Percentiles rank a stretch among this genome's conserved stretches.
Evolutionary conservation across 2,888 invertebrate species (phyloP).

Genomic region (Drosophila differens): DNA sequence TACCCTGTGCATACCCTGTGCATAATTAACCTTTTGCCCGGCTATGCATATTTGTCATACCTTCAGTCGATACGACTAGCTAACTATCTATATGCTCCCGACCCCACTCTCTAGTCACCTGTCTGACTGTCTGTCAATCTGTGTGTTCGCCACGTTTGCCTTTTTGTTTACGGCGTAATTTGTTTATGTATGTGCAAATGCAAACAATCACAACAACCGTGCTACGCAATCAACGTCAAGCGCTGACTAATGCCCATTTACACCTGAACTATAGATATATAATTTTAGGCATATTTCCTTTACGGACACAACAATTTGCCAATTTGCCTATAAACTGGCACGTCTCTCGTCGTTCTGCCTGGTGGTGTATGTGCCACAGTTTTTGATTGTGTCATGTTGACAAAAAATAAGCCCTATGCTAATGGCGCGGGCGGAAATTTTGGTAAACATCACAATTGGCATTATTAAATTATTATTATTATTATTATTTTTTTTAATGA

Average conservation of each 20-base stretch:
- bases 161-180: slow-evolving; percentile 72
- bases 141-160: slow-evolving; percentile 28
- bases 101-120: slow-evolving; percentile 1
- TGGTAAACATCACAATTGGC: slow-evolving; percentile 56
- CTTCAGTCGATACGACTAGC: slow-evolving; percentile 14
- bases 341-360: slow-evolving; percentile 20
- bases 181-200: slow-evolving; percentile 68
- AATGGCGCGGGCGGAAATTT: slow-evolving; percentile 32
- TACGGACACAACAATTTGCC: slow-evolving; percentile 33
- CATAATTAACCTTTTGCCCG: slow-evolving; percentile 75
- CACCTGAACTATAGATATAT: slow-evolving; percentile 2
- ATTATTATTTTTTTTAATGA: background rate
- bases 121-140: slow-evolving; percentile 15
- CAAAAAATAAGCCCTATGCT: background rate
- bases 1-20: slow-evolving; percentile 37
- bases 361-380: slow-evolving; percentile 35
- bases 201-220: slow-evolving; percentile 69
- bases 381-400: slow-evolving; percentile 19
- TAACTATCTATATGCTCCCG: slow-evolving; percentile 13
- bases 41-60: slow-evolving; percentile 54
- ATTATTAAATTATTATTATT: slow-evolving; percentile 58
- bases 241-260: slow-evolving; percentile 64
- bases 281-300: slow-evolving; percentile 32
- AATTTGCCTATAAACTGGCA: slow-evolving; percentile 52
- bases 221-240: slow-evolving; percentile 68